Evolutionary conservation across 2,797 vertebrate species (phyloP).

Genomic region (Silurus lanzhouensis): DNA sequence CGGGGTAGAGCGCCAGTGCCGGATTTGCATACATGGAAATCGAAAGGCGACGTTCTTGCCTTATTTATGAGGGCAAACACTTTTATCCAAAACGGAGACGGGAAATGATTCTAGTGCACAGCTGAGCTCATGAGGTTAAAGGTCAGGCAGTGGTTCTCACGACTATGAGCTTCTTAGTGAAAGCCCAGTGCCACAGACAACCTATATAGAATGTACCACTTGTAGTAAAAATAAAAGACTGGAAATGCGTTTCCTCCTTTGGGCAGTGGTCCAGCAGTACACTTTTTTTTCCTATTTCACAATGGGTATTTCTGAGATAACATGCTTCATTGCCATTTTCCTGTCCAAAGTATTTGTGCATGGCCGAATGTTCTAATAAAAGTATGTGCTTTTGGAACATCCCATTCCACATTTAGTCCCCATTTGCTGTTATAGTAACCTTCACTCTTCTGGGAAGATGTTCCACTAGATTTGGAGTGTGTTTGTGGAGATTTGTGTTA

Average conservation of each 20-base stretch:
- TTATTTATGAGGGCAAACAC: neutral
- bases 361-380: no score
- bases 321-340: neutral
- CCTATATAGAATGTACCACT: neutral
- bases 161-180: neutral
- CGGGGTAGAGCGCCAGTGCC: neutral
- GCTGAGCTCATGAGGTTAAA: neutral
- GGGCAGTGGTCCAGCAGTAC: neutral
- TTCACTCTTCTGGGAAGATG: no score
- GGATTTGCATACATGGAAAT: slow-evolving; percentile 52
- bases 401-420: no score
- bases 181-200: neutral
- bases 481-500: no score
- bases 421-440: no score
- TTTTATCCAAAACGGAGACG: neutral
- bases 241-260: neutral
- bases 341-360: neutral
- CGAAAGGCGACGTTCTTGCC: neutral
- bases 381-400: no score
- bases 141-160: neutral
- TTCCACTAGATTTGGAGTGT: no score
- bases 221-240: neutral
- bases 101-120: neutral
- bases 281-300: neutral
- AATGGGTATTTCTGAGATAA: neutral